Percentiles rank a stretch among this genome's conserved stretches.
Conservation (phyloP, 2,888 invertebrate species). For the Dryadula phaetusa region DNA sequence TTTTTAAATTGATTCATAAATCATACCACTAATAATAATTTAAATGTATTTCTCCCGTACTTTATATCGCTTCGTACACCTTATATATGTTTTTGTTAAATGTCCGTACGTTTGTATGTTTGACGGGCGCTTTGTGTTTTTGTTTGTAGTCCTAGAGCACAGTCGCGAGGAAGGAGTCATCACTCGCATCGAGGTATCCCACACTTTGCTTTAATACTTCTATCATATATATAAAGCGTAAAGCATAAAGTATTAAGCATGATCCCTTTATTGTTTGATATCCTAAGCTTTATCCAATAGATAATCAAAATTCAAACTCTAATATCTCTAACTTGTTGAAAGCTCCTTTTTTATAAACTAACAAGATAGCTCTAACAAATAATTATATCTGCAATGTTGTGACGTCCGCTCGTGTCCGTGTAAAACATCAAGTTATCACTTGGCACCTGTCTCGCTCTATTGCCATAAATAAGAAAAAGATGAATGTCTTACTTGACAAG, state of each 20-base stretch:
- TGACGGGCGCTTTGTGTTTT: conserved; percentile 82
- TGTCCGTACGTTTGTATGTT: conserved; percentile 73
- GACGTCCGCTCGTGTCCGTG: conserved; percentile 79
- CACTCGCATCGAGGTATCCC: conserved; percentile 83
- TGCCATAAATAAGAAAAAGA: not conserved
- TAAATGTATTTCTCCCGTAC: conserved; percentile 17
- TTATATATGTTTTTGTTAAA: conserved; percentile 64
- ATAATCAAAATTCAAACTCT: conserved; percentile 9
- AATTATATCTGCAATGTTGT: conserved; percentile 69
- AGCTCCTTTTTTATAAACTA: conserved; percentile 34
- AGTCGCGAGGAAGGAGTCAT: conserved; percentile 85
- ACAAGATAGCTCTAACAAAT: conserved; percentile 37
- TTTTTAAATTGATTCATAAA: not conserved
- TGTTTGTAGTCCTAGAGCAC: conserved; percentile 85
- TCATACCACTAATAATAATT: not conserved
- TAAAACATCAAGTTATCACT: conserved; percentile 36
- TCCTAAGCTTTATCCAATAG: conserved; percentile 26
- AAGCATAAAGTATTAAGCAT: conserved; percentile 36
- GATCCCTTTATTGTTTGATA: conserved; percentile 31
- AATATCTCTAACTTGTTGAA: conserved; percentile 15
- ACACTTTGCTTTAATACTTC: conserved; percentile 76
- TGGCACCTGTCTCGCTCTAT: conserved; percentile 6
- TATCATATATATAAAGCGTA: conserved; percentile 40
- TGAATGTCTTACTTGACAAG: not conserved
- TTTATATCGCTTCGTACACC: conserved; percentile 32